Conservation (phyloP, 53 echinoderm and acorn worm genomes). For the Crossaster papposus region DNA sequence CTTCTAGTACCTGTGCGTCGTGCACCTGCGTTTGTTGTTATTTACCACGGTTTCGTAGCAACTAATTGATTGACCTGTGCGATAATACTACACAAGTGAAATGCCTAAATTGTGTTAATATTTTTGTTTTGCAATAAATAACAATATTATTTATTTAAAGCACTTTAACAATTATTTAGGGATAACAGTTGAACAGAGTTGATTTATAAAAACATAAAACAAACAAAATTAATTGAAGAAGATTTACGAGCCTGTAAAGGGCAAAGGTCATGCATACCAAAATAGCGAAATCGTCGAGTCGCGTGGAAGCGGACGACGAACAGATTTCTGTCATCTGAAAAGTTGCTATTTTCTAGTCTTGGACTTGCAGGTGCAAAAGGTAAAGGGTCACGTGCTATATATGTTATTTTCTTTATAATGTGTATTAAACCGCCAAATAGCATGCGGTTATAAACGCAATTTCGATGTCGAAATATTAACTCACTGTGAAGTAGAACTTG, state of each 20-base stretch:
- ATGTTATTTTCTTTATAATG: background rate
- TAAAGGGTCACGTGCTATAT: background rate
- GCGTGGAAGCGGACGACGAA: too few relatives aligned
- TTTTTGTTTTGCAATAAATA: background rate
- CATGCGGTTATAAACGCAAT: background rate
- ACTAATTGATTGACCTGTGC: constrained; percentile 43
- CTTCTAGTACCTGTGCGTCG: background rate
- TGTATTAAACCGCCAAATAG: background rate
- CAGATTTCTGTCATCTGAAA: background rate
- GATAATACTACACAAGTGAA: background rate
- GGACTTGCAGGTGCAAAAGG: background rate
- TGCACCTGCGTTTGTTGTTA: constrained; percentile 47
- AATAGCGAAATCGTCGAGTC: background rate
- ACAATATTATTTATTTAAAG: background rate
- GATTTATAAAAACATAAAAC: background rate
- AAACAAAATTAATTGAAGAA: constrained; percentile 16
- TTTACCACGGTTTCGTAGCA: constrained; percentile 52
- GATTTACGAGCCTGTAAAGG: constrained; percentile 32
- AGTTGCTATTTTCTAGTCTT: background rate
- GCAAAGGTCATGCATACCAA: constrained; percentile 70
- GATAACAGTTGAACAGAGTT: background rate
- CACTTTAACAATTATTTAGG: background rate
- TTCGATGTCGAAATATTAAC: too few relatives aligned
- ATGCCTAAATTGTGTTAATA: background rate
- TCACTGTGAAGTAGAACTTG: too few relatives aligned